These are phyloP conservation scores for Garrulus glandarius DNA, from an alignment of 2,797 vertebrate genomes.

Conservation along the genomic window DNA sequence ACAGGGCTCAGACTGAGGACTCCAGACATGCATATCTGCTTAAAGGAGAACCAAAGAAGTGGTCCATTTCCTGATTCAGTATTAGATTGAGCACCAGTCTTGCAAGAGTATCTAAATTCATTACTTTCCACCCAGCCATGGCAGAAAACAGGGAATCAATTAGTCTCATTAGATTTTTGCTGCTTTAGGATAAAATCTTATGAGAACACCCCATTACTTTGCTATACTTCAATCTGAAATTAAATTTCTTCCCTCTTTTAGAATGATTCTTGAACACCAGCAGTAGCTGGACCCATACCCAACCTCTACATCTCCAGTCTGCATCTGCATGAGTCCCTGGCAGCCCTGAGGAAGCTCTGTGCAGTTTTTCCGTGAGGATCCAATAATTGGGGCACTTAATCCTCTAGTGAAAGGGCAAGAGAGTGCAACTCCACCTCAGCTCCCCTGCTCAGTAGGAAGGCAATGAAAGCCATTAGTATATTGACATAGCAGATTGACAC, in stretches of 20 bases:
- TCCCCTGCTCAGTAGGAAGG: neutral
- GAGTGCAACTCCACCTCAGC: neutral
- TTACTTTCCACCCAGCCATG: accelerated
- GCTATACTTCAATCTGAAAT: neutral
- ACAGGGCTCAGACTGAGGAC: neutral
- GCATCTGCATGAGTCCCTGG: neutral
- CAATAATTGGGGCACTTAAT: neutral
- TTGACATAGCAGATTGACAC: neutral
- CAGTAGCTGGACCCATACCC: neutral
- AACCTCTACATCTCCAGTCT: neutral
- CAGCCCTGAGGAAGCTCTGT: neutral
- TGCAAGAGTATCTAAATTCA: neutral
- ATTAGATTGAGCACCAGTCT: neutral
- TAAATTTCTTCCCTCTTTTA: neutral
- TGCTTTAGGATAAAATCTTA: neutral
- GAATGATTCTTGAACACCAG: neutral
- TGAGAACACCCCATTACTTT: neutral
- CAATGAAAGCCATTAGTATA: neutral
- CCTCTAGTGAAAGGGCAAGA: neutral
- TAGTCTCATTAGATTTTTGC: neutral
- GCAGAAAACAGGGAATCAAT: neutral
- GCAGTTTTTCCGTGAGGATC: neutral
- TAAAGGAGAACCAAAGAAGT: neutral
- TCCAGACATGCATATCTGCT: neutral
- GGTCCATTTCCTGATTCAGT: neutral